phyloP scores from a whole-genome alignment of 1,140 invertebrate species.

The Drosophila kanapiae region DNA sequence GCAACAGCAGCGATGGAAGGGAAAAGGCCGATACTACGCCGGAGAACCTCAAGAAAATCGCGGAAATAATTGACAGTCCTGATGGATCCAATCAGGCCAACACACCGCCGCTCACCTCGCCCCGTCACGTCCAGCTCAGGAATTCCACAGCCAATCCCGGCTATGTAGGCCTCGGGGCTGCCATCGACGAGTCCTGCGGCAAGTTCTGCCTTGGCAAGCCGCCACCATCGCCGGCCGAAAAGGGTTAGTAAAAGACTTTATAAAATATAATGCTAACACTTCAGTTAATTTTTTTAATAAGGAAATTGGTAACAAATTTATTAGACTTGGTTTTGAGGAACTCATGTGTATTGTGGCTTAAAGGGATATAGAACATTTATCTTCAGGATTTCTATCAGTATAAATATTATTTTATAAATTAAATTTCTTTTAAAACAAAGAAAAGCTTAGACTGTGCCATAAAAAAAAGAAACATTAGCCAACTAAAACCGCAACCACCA shows the following conservation, averaged over 20 bases:
- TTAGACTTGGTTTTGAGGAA: too few species aligned
- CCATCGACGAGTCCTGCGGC: constrained; percentile 80
- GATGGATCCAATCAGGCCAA: constrained; percentile 28
- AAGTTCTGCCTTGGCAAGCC: constrained; percentile 80
- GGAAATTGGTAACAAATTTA: not conserved
- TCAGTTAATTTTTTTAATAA: not conserved
- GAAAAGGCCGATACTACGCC: constrained; percentile 82
- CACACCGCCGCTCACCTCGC: constrained; percentile 24
- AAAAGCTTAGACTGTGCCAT: not conserved
- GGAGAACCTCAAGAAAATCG: constrained; percentile 83
- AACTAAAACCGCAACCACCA: constrained; percentile 25
- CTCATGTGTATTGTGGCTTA: too few species aligned
- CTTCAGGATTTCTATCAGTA: not conserved
- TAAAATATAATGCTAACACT: too few species aligned
- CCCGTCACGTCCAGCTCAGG: constrained; percentile 43
- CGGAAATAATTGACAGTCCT: constrained; percentile 73
- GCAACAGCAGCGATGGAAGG: constrained; percentile 72
- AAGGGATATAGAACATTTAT: too few species aligned
- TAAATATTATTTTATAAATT: not conserved
- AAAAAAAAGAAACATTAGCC: constrained; percentile 21
- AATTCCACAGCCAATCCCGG: constrained; percentile 34
- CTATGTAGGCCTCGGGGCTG: constrained; percentile 73
- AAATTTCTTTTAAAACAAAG: not conserved
- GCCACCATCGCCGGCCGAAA: constrained; percentile 74
- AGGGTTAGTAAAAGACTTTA: constrained; percentile 49